Evolutionary conservation across 2,888 invertebrate genomes (phyloP), one percentile per base, ranked within the genome.

Genomic region (Drosophila anceps): DNA sequence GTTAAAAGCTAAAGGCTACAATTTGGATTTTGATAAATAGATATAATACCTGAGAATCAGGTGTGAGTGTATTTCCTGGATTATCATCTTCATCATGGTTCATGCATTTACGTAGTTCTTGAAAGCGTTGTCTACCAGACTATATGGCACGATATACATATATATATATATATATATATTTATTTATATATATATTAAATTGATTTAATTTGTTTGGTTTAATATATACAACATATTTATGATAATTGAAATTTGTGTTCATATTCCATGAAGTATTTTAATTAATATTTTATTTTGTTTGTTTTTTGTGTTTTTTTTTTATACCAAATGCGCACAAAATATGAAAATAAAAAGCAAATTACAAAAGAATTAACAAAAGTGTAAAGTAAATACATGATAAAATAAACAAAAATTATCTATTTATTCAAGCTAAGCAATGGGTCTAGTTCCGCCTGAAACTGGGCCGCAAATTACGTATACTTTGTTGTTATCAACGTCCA

Each of bases 31-130:
- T 65, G 65, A 80, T 57, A 69, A 70, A 58, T 53, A 62, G 46
- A 55, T 79, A 66, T 71, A 74, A 85, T 93, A 93, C 95, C 92
- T 97, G 96, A 92, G 96, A 96, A 91, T 96, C 96, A 69, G 96
- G 95, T 64, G 96, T 96, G 54, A 96, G 95, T 87, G 94, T 94
- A 84, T 94, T 95, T 82, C 94, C 94, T 75, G 94, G 94, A 62
- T 94, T 95, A 84, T 96, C 96, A 86, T 97, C 97, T 91, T 97
- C 97, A 91, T 97, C 98, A 9, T 96, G 96, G 94, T 97, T 96
- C 95, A 98, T 96, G 90, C 96, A 95, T 91, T 97, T 96, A 60
- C 98, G 95, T 73, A 97, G 93, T 93, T 98, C 97, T 91, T 96
- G 96, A 93, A 98, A 97, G 91, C 96, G 95, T 83, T 95, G 95